These are phyloP conservation scores for Lophura nycthemera DNA, from an alignment of 2,113 vertebrate species.

Conservation along the genomic window DNA sequence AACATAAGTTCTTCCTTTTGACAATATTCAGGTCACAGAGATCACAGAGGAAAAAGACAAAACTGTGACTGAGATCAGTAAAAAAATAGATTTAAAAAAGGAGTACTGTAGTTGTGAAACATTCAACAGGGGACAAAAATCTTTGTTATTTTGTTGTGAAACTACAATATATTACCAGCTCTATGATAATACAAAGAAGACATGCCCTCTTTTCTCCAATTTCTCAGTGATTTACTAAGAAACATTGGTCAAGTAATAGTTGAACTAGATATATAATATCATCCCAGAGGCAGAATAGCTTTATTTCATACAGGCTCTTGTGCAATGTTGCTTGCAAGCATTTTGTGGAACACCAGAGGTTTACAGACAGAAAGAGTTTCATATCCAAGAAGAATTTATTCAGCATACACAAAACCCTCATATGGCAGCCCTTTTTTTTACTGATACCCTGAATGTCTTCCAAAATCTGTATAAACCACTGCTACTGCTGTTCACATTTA, in stretches of 20 bases:
- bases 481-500: neutral
- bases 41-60: neutral
- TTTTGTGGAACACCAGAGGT: neutral
- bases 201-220: neutral
- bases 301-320: neutral
- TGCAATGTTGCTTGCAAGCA: rapidly evolving
- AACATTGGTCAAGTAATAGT: neutral
- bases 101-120: neutral
- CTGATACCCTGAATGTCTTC: neutral
- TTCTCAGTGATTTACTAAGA: neutral
- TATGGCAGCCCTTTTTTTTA: neutral
- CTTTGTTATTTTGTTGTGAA: neutral
- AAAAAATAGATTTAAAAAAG: neutral
- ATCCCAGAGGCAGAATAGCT: neutral
- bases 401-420: neutral
- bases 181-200: neutral
- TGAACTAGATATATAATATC: neutral
- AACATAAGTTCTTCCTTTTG: neutral
- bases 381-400: neutral
- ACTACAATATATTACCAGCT: neutral
- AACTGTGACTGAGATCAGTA: neutral
- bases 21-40: neutral
- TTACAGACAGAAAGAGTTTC: neutral
- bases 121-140: neutral
- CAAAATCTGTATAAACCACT: neutral